phyloP scores from a whole-genome alignment of 2,113 vertebrate species.

The Ia io region DNA sequence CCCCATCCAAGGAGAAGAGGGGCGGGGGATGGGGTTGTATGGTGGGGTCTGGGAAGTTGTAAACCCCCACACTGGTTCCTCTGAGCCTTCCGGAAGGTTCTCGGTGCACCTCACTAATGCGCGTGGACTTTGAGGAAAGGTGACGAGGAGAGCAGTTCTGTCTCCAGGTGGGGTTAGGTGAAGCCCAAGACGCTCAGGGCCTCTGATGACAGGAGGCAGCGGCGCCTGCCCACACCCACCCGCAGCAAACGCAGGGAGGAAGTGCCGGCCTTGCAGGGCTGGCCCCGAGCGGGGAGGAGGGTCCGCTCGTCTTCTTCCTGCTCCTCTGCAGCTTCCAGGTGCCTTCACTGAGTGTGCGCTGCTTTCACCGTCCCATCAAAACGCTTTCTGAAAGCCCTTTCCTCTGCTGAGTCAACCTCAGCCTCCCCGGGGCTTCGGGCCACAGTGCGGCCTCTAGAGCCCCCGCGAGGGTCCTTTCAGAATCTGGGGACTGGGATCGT shows the following conservation, averaged over 20 bases:
- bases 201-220: background rate
- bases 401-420: background rate
- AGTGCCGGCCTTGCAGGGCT: accelerated
- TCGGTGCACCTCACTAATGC: background rate
- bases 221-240: background rate
- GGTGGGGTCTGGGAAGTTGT: accelerated
- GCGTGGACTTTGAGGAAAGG: background rate
- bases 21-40: accelerated
- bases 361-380: background rate
- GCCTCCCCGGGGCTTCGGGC: background rate
- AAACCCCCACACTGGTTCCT: too few relatives aligned
- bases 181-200: background rate
- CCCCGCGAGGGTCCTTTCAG: background rate
- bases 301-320: background rate
- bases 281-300: background rate
- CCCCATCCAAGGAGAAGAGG: background rate
- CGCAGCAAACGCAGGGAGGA: background rate
- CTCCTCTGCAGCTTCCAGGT: background rate
- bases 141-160: background rate
- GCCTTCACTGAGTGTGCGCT: background rate
- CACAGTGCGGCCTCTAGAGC: background rate
- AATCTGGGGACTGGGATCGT: background rate
- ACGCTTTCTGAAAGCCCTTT: background rate
- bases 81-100: background rate
- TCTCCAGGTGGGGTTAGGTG: background rate